Conservation (phyloP, 2,113 vertebrate genomes). For the Corythornis madagascariensis region DNA sequence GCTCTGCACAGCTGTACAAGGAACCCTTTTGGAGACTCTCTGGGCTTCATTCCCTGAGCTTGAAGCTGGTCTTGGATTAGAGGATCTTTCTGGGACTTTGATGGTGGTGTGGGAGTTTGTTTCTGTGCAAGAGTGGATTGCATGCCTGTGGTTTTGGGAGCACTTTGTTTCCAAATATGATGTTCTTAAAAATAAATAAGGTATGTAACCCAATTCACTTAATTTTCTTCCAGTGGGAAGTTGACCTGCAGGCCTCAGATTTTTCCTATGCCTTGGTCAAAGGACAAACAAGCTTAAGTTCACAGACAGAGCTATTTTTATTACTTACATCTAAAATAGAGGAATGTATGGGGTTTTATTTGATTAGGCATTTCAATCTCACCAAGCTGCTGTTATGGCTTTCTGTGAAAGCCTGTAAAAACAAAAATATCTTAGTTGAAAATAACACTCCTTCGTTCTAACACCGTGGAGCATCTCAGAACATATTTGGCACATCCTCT, state of each 20-base stretch:
- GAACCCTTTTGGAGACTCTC: not conserved
- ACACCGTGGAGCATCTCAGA: not conserved
- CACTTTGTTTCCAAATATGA: not conserved
- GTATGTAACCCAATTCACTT: not conserved
- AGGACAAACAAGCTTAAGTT: not conserved
- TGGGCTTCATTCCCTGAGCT: not conserved
- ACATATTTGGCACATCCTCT: constrained; percentile 26
- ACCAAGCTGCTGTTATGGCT: not conserved
- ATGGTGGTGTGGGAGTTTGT: not conserved
- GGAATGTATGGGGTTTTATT: not conserved
- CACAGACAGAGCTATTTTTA: constrained; percentile 1
- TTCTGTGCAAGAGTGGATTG: not conserved
- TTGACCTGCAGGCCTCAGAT: not conserved
- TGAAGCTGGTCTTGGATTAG: not conserved
- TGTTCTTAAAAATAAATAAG: not conserved
- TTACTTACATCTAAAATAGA: not conserved
- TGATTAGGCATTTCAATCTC: not conserved
- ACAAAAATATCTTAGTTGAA: constrained; percentile 41
- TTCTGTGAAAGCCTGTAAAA: constrained; percentile 46
- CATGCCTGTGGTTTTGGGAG: not conserved
- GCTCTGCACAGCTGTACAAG: not conserved
- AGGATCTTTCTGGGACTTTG: not conserved
- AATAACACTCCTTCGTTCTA: constrained; percentile 34
- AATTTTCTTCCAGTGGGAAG: constrained; percentile 1
- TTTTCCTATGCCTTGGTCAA: not conserved